Base-by-base conservation (phyloP, 2,888 invertebrate genomes). In the Cryptosula pallasiana region DNA sequence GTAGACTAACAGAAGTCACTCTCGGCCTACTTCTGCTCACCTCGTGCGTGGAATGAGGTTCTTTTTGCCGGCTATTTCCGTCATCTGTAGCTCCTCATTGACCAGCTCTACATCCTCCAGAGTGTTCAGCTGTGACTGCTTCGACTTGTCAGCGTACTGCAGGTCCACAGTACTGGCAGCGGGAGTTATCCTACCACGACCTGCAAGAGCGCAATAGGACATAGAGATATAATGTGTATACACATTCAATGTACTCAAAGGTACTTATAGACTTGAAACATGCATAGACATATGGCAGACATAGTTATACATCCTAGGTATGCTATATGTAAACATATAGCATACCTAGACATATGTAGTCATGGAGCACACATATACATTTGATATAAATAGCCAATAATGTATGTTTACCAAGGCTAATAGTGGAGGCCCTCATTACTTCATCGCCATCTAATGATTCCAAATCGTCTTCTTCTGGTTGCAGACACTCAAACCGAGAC, bases 151-250 rank as follows among this genome's bases (percentile, higher is more conserved):
- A 27, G 63, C 29, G 32, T 63, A 63, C 32, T 63, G 63, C 3
- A 63, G 34, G 34, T 63, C 63, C 9, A 63, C 32, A 34, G 63
- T 63, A n/a, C 63, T 63, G 32, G 63, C 63, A 63, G 63, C 63
- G 16, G 63, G 63, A 63, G 63, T 63, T 13, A 63, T 63, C 34
- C 63, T 27, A 29, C 63, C 63, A 29, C 63, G 27, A 16, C 63
- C 63, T 63, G n/a, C n/a, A n/a, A n/a, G n/a, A n/a, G n/a, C n/a
- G n/a, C n/a, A n/a, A n/a, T n/a, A n/a, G n/a, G n/a, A n/a, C n/a
- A n/a, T n/a, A n/a, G n/a, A n/a, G n/a, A n/a, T n/a, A n/a, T n/a
- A n/a, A n/a, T n/a, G n/a, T n/a, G n/a, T n/a, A n/a, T n/a, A n/a
- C n/a, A n/a, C n/a, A n/a, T n/a, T n/a, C n/a, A n/a, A n/a, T n/a